Evolutionary conservation across 2,113 vertebrate genomes (phyloP), one percentile per base, ranked within the genome.

Genomic region (Atherinomorus stipes): DNA sequence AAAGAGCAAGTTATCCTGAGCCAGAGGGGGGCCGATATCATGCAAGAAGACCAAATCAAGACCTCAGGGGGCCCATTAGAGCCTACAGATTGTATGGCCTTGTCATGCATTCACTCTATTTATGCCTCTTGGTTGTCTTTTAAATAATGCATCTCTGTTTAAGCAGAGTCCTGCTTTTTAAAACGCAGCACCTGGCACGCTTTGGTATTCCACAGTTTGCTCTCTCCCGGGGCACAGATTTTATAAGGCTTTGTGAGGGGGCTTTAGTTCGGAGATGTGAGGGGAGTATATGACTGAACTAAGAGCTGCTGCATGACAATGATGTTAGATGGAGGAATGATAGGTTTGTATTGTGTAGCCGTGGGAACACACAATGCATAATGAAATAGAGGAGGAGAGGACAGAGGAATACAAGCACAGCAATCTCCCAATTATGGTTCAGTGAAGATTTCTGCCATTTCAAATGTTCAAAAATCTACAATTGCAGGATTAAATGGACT

Each of bases 71-170:
- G 79, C 83, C 81, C 77, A 85, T 92, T 91, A 89, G 71, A 65
- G 62, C 57, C 74, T 85, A 78, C 77, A 88, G 70, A 86, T 81
- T 86, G 74, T 73, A 77, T 76, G 64, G 64, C 62, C 87, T 83
- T 91, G 86, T 88, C 89, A 83, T 84, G 85, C 64, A 84, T 91
- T 85, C 69, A 80, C 79, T 81, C 71, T 76, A 80, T 89, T 91
- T 90, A 89, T 90, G 87, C 85, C 79, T 82, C 78, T 91, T 81
- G 84, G 81, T 83, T 87, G 76, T 87, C 88, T 77, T 90, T 90
- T 91, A 90, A 93, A 93, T 91, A 91, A 91, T 91, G 76, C 75
- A 91, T 83, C 72, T 87, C 80, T 86, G 85, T 78, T 86, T 86
- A 79, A 81, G 74, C 73, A 83, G 71, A 77, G 70, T 70, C 69